Conservation (phyloP, 2,888 invertebrate species). For the Melanostoma scalare region DNA sequence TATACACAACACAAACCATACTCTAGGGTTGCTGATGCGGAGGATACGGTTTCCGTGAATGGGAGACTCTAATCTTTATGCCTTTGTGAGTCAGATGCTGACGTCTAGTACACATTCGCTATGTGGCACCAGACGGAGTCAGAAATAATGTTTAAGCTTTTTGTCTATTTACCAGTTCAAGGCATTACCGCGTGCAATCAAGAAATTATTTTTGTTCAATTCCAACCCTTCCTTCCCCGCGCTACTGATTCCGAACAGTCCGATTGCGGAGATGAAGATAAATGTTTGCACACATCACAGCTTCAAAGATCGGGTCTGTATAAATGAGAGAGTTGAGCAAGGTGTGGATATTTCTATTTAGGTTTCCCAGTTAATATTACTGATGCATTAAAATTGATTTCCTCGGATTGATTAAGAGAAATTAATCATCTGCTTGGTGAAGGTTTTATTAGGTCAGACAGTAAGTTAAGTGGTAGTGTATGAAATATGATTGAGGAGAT, state of each 20-base stretch:
- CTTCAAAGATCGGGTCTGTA: slow-evolving; percentile 14
- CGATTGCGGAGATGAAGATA: neutral
- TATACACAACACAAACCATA: slow-evolving; percentile 24
- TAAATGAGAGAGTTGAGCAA: slow-evolving; percentile 18
- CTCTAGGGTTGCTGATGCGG: slow-evolving; percentile 29
- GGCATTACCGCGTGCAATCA: slow-evolving; percentile 69
- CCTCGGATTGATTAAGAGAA: slow-evolving; percentile 53
- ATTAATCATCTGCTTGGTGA: slow-evolving; percentile 62
- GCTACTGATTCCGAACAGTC: neutral
- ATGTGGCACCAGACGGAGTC: slow-evolving; percentile 11
- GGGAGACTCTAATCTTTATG: slow-evolving; percentile 18
- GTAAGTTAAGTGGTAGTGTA: neutral
- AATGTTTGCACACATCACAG: slow-evolving; percentile 12
- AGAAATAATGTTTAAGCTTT: slow-evolving; percentile 46
- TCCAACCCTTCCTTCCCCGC: neutral
- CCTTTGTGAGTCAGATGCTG: slow-evolving; percentile 46
- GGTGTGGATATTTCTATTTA: slow-evolving; percentile 54
- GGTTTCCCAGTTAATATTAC: slow-evolving; percentile 23
- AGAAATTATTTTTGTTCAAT: slow-evolving; percentile 64
- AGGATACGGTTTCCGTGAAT: slow-evolving; percentile 5
- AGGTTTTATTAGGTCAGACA: slow-evolving; percentile 65
- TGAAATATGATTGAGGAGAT: no score
- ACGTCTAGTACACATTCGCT: slow-evolving; percentile 14
- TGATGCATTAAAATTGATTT: slow-evolving; percentile 50
- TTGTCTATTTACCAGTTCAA: slow-evolving; percentile 59